phyloP scores from a whole-genome alignment of 2,797 vertebrate species.

The Sebastes taczanowskii region DNA sequence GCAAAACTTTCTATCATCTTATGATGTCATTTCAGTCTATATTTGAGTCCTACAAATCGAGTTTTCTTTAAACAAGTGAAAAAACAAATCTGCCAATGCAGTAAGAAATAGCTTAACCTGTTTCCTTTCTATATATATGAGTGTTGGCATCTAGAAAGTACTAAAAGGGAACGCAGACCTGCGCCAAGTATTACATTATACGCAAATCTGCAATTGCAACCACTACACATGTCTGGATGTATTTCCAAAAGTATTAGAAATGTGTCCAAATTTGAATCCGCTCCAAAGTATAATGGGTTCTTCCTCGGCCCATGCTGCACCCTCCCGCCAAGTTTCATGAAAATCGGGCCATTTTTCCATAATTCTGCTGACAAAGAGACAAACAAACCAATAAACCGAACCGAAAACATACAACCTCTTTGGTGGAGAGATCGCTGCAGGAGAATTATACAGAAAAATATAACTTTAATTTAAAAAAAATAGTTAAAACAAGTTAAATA shows the following conservation, averaged over 20 bases:
- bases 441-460: background rate
- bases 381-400: background rate
- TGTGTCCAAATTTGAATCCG: background rate
- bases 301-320: background rate
- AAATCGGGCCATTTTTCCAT: background rate
- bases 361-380: background rate
- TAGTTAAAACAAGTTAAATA: background rate
- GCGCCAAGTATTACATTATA: background rate
- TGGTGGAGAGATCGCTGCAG: background rate
- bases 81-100: background rate
- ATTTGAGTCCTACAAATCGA: background rate
- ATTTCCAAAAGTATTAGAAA: background rate
- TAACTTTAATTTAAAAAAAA: background rate
- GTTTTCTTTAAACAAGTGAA: background rate
- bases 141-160: background rate
- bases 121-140: background rate
- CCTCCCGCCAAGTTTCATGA: background rate
- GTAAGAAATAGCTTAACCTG: background rate
- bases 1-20: constrained; percentile 1
- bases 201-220: background rate
- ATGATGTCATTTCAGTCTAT: background rate
- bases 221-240: background rate
- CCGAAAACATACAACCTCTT: fast-evolving
- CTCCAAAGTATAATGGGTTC: background rate
- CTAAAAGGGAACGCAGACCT: background rate